Evolutionary conservation across 2,888 invertebrate species (phyloP).

Genomic region (Drosophila monieri): DNA sequence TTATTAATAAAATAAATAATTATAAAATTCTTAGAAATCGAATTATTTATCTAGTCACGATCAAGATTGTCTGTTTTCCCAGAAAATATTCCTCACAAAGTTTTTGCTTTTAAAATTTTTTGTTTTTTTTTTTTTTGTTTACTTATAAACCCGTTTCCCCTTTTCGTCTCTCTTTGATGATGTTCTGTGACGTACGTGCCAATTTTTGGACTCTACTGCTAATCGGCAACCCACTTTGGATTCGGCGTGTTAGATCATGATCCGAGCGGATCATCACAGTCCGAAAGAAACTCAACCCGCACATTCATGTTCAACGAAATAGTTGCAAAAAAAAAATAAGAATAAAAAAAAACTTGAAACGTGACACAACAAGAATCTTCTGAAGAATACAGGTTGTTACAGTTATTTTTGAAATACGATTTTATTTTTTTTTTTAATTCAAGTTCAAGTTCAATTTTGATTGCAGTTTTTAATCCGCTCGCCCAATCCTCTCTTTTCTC

Average conservation of each 20-base stretch:
- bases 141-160: neutral
- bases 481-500: neutral
- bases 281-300: constrained; percentile 2
- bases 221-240: constrained; percentile 26
- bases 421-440: neutral
- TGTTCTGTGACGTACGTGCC: constrained; percentile 26
- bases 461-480: constrained; percentile 2
- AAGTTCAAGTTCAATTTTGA: constrained; percentile 55
- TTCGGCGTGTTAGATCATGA: constrained; percentile 30
- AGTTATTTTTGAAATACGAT: constrained; percentile 24
- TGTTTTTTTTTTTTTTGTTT: neutral
- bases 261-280: constrained; percentile 7
- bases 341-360: constrained; percentile 15
- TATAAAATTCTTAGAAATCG: neutral
- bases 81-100: neutral
- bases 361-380: constrained; percentile 23
- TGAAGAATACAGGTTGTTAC: constrained; percentile 23
- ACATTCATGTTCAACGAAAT: constrained; percentile 6
- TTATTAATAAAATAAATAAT: no score
- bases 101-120: neutral
- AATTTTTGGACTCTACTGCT: constrained; percentile 29
- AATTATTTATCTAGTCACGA: neutral
- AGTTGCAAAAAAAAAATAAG: constrained; percentile 10
- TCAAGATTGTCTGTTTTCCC: neutral
- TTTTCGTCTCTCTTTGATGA: neutral